Conservation (phyloP, 2,797 vertebrate genomes). For the Labeo calbasu region DNA sequence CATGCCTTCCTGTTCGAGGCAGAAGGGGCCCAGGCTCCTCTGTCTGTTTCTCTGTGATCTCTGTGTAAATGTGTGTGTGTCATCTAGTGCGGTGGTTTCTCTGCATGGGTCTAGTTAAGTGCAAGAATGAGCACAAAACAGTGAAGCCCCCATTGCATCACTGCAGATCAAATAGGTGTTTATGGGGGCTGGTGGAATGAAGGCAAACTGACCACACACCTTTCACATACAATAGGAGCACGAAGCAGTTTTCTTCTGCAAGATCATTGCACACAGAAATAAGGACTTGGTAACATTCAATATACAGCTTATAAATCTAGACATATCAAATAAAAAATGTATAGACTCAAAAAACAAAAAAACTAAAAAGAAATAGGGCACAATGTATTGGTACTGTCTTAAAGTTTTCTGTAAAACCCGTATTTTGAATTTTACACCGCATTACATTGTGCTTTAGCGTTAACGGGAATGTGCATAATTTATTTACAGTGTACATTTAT, state of each 20-base stretch:
- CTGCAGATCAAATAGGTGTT: conserved; percentile 33
- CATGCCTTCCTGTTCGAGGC: conserved; percentile 48
- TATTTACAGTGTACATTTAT: background rate
- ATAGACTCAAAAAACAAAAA: background rate
- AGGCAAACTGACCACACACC: conserved; percentile 24
- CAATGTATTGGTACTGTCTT: background rate
- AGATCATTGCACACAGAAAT: background rate
- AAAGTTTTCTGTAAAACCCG: background rate
- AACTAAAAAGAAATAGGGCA: too few species aligned
- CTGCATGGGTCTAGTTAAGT: conserved; percentile 15
- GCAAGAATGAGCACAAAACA: conserved; percentile 19
- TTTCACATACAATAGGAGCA: background rate
- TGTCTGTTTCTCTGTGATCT: conserved; percentile 39
- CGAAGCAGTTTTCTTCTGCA: background rate
- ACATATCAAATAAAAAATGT: background rate
- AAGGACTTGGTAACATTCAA: background rate
- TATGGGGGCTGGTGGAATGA: background rate
- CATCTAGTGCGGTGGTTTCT: conserved; percentile 58
- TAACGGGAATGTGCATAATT: background rate
- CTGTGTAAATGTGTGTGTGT: conserved; percentile 15
- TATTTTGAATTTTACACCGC: background rate
- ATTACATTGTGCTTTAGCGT: background rate
- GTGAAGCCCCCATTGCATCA: conserved; percentile 14
- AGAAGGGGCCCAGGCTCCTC: conserved; percentile 5
- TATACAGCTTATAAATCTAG: background rate